These are phyloP conservation scores for Drosophila testacea DNA, from an alignment of 2,888 invertebrate genomes.

Conservation along the genomic window DNA sequence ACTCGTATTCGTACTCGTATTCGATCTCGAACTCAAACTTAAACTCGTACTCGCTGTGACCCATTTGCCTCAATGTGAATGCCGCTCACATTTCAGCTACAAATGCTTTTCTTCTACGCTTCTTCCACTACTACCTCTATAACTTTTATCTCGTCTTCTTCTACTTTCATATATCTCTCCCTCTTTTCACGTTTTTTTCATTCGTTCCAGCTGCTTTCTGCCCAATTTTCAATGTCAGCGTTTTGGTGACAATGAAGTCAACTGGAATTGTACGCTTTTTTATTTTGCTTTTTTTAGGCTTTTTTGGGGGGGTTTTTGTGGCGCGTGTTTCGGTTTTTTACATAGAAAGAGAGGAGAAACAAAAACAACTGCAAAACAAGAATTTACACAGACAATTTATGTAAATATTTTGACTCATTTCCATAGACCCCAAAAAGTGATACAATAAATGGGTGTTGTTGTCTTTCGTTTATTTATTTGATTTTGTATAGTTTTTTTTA, in stretches of 20 bases:
- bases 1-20: background rate
- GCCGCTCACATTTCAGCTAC: constrained; percentile 66
- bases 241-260: constrained; percentile 67
- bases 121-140: constrained; percentile 9
- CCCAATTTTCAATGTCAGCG: constrained; percentile 70
- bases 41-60: constrained; percentile 44
- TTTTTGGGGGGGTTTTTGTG: constrained; percentile 10
- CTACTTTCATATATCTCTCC: background rate
- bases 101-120: constrained; percentile 24
- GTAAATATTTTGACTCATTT: constrained; percentile 57
- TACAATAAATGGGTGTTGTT: constrained; percentile 47
- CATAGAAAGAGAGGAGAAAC: constrained; percentile 14
- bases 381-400: constrained; percentile 62
- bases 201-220: constrained; percentile 42
- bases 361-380: constrained; percentile 32
- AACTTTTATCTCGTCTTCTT: background rate
- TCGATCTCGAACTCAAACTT: background rate
- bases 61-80: constrained; percentile 73
- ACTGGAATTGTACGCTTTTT: constrained; percentile 50
- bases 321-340: constrained; percentile 61
- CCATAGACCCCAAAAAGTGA: constrained; percentile 36
- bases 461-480: constrained; percentile 10
- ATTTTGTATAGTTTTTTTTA: constrained; percentile 15
- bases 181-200: constrained; percentile 8
- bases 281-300: constrained; percentile 14